Evolutionary conservation across 2,797 vertebrate species (phyloP).

Genomic region (Delichon dasypus): DNA sequence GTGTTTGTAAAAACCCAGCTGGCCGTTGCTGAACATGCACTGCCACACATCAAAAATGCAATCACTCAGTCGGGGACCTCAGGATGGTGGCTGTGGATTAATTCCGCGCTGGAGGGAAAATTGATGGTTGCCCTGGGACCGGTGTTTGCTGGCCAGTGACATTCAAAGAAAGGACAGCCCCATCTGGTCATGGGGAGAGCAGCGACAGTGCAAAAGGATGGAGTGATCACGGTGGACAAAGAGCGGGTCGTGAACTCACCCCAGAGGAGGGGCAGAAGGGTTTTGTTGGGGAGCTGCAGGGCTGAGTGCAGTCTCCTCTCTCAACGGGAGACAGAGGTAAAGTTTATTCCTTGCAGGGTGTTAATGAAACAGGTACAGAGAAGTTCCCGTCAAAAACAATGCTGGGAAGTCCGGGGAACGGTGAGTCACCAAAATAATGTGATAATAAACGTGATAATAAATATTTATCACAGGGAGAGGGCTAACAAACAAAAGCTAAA

Average conservation of each 20-base stretch:
- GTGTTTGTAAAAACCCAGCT: background rate
- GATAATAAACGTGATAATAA: conserved; percentile 7
- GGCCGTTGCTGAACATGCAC: background rate
- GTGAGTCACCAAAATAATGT: conserved; percentile 2
- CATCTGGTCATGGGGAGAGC: conserved; percentile 10
- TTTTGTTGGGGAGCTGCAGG: background rate
- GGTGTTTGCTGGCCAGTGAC: background rate
- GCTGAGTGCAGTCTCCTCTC: background rate
- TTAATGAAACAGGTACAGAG: background rate
- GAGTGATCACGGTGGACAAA: background rate
- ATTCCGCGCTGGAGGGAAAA: background rate
- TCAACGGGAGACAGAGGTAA: background rate
- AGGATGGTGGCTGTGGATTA: background rate
- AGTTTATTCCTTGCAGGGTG: background rate
- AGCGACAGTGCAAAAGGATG: background rate
- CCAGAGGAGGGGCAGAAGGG: background rate
- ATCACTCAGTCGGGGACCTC: background rate
- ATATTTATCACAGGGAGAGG: background rate
- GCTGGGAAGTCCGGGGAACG: background rate
- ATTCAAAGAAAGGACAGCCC: background rate
- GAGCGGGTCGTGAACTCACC: background rate
- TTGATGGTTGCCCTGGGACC: background rate
- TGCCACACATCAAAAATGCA: background rate
- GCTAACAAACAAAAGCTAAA: conserved; percentile 2
- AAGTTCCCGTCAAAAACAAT: background rate